Conservation (phyloP, 2,888 invertebrate species). For the Hydroisotoma schaefferi region DNA sequence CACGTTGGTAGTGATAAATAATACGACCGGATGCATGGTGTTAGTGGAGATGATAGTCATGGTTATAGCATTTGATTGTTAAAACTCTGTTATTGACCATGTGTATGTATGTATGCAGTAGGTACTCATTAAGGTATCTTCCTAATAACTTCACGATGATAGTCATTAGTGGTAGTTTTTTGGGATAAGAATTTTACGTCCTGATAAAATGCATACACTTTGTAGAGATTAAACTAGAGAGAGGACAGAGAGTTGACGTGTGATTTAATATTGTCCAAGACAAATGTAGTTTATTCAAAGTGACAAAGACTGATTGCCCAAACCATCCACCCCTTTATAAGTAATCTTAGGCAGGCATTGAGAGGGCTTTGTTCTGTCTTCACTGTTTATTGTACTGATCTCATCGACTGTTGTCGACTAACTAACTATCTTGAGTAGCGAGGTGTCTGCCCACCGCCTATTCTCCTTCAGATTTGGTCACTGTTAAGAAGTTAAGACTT, state of each 20-base stretch:
- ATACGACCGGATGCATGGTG: conserved; percentile 14
- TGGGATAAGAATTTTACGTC: background rate
- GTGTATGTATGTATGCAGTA: background rate
- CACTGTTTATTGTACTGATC: conserved; percentile 4
- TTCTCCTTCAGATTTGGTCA: conserved; percentile 5
- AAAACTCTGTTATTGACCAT: no score
- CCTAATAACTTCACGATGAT: conserved; percentile 34
- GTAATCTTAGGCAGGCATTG: background rate
- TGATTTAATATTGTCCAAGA: conserved; percentile 49
- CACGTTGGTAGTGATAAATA: conserved; percentile 12
- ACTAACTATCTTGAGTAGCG: background rate
- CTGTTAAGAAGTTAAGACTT: no score
- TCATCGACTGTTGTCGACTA: background rate
- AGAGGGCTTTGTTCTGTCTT: conserved; percentile 15
- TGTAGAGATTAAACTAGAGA: no score
- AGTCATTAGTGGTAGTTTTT: conserved; percentile 19
- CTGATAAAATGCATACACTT: conserved; percentile 1
- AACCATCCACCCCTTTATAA: conserved; percentile 40
- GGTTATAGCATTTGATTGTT: no score
- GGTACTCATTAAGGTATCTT: conserved; percentile 10
- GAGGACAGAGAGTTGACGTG: conserved; percentile 44
- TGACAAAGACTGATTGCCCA: conserved; percentile 49
- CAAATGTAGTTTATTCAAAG: conserved; percentile 48
- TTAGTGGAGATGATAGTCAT: background rate
- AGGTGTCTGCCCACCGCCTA: conserved; percentile 9